A percentile compares a stretch with the other conserved stretches of the same genome.
These are phyloP conservation scores for Helogale parvula DNA, from an alignment of 2,113 vertebrate genomes.

Conservation along the genomic window DNA sequence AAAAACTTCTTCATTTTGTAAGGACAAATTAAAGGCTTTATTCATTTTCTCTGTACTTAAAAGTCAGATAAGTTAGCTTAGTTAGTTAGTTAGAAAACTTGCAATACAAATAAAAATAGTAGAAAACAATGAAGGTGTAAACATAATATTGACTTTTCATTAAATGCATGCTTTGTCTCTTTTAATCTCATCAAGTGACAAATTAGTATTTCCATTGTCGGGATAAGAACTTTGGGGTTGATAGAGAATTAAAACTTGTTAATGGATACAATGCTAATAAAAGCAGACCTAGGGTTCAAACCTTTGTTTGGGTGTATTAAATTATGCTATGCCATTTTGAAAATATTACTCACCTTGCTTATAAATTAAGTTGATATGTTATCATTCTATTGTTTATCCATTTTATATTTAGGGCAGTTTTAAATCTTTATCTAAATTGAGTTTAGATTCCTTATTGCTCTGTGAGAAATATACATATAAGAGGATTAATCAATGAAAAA, in stretches of 20 bases:
- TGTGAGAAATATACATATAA: background rate
- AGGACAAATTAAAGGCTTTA: background rate
- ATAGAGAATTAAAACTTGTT: background rate
- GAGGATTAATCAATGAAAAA: background rate
- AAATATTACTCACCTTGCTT: background rate
- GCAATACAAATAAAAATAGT: background rate
- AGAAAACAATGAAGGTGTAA: background rate
- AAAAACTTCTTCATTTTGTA: background rate
- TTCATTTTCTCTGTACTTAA: background rate
- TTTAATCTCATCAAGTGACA: background rate
- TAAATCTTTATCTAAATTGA: background rate
- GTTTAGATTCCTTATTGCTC: background rate
- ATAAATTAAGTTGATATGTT: background rate
- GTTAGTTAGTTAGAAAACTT: conserved; percentile 14
- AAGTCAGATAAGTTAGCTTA: background rate
- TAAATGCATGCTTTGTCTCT: background rate
- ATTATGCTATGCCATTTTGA: background rate
- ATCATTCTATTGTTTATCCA: background rate
- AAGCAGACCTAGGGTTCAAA: background rate
- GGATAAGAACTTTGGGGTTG: background rate
- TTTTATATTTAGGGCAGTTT: background rate
- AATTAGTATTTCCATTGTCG: background rate
- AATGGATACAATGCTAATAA: background rate
- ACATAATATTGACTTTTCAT: background rate
- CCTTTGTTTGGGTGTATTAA: background rate